These are phyloP conservation scores for Sternotherus odoratus DNA, from an alignment of 2,797 vertebrate genomes.

Conservation along the genomic window DNA sequence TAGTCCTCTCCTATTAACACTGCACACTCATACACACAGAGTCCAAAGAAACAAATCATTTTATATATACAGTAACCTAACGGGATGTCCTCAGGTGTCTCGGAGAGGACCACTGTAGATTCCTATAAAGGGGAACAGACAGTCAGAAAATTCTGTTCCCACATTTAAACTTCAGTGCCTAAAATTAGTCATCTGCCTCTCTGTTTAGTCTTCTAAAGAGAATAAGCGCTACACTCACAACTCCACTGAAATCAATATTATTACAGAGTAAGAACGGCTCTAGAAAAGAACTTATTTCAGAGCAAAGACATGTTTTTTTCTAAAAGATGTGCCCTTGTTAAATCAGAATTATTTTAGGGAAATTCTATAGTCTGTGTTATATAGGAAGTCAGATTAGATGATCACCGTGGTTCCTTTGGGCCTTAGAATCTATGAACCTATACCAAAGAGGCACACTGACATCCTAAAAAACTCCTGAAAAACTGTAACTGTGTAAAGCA, in stretches of 20 bases:
- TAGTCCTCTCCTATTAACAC: not conserved
- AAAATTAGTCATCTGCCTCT: fast-evolving
- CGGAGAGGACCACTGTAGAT: not conserved
- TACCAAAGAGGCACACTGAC: not conserved
- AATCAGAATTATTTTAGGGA: too few species aligned
- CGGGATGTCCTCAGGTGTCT: not conserved
- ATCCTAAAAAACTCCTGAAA: conserved; percentile 18
- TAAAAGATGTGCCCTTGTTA: too few species aligned
- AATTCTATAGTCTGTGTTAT: too few species aligned
- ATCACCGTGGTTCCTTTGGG: too few species aligned
- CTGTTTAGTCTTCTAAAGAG: not conserved
- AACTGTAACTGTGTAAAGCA: not conserved
- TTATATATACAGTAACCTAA: fast-evolving
- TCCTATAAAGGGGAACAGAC: not conserved
- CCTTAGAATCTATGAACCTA: too few species aligned
- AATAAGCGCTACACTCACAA: not conserved
- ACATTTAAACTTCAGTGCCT: not conserved
- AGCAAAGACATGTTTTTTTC: not conserved
- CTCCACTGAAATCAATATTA: not conserved
- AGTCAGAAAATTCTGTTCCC: not conserved
- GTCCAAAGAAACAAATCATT: not conserved
- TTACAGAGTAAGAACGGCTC: not conserved
- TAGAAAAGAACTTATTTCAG: not conserved
- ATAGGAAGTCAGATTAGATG: too few species aligned
- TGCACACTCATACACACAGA: not conserved